A percentile compares a stretch with the other conserved stretches of the same genome.
Evolutionary conservation across 2,113 vertebrate genomes (phyloP).

Genomic region (Phylloscopus trochiloides): DNA sequence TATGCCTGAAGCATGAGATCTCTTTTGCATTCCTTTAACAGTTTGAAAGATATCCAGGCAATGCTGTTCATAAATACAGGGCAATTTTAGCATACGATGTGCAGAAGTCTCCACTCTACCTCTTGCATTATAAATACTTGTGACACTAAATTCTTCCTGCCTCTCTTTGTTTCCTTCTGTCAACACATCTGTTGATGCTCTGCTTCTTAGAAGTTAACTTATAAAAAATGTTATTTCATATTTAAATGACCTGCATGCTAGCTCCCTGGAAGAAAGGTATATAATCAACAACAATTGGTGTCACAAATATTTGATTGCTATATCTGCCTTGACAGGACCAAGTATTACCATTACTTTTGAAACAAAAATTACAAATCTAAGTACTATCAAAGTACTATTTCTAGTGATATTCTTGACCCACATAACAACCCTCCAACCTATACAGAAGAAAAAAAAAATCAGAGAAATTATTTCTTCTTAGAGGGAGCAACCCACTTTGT

Average conservation of each 20-base stretch:
- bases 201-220: background rate
- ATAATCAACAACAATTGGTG: background rate
- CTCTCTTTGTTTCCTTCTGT: background rate
- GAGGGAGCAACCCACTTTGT: background rate
- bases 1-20: background rate
- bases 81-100: background rate
- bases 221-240: background rate
- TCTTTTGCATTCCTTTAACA: background rate
- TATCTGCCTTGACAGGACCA: background rate
- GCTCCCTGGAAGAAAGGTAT: background rate
- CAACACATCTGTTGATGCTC: background rate
- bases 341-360: background rate
- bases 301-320: background rate
- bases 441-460: background rate
- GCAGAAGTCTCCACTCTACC: background rate
- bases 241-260: background rate
- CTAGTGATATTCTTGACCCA: background rate
- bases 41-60: background rate
- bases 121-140: background rate
- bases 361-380: background rate
- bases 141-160: background rate
- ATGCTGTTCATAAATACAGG: background rate
- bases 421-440: background rate
- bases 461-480: background rate
- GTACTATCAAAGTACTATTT: background rate